Evolutionary conservation across 2,797 vertebrate species (phyloP), one percentile per base, ranked within the genome.

Genomic region (Phalloptychus januarius): DNA sequence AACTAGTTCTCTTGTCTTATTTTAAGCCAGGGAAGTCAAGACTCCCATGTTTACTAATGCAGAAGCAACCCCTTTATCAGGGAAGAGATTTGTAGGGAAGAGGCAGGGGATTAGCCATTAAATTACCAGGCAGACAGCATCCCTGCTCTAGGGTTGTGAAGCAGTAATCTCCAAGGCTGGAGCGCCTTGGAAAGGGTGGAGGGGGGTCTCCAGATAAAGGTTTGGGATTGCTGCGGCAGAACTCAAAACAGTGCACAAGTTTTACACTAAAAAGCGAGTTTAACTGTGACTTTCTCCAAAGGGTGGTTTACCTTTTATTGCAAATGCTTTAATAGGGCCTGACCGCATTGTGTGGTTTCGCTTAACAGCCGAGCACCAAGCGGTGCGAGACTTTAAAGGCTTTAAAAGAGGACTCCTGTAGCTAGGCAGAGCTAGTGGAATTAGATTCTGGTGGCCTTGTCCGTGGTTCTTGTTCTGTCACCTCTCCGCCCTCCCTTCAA

Each of bases 31-130:
- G 73, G 82, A 78, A 72, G 86, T 84, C 87, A 84, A 86, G 91
- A 78, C 93, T 89, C 79, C 86, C 86, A 88, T 92, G 92, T 94
- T 94, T 93, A 95, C 93, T 92, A 91, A 91, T 89, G 88, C 89
- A 89, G 90, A 86, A 87, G 91, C 86, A 92, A 91, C 93, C 85
- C 89, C 92, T 94, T 94, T 94, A 94, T 94, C 92, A 93, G 91
- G 87, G 78, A 85, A 87, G 90, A 94, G 93, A 94, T 94, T 94
- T 95, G 92, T 92, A 91, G 89, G 83, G 85, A 91, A 93, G 87
- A 94, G 93, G 93, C 91, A 86, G 88, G 92, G 93, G 93, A 95
- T 95, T 95, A 95, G 92, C 91, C 88, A 86, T 94, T 89, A 93
- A 93, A 95, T 95, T 94, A 95, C 92, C 90, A 95, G 92, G 89